Evolutionary conservation across 2,888 invertebrate genomes (phyloP).

Genomic region (Rhagophthalmus giganteus): DNA sequence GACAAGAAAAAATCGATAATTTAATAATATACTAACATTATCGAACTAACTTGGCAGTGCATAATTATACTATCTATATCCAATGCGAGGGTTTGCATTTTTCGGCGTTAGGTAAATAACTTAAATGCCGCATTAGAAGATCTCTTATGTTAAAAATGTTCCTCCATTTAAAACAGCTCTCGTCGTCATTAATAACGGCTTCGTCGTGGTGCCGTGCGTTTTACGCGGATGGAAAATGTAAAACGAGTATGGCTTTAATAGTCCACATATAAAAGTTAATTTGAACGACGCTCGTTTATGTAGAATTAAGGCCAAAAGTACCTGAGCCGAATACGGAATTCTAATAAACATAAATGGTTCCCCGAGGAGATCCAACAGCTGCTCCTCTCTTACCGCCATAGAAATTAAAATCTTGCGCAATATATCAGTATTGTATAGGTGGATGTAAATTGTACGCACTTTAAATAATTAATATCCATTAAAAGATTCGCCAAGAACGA

Average conservation of each 20-base stretch:
- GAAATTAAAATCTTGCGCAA: conserved; percentile 27
- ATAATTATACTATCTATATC: too few relatives aligned
- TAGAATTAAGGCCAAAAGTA: conserved; percentile 26
- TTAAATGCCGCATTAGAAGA: too few relatives aligned
- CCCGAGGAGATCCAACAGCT: conserved; percentile 19
- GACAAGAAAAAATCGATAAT: too few relatives aligned
- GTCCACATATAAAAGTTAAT: conserved; percentile 26
- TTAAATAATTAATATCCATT: neutral
- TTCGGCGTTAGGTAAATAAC: too few relatives aligned
- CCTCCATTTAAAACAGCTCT: neutral
- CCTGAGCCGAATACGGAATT: conserved; percentile 25
- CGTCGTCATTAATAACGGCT: neutral
- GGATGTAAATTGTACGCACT: neutral
- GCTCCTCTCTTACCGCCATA: conserved; percentile 21
- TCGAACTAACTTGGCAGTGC: too few relatives aligned
- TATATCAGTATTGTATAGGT: conserved; percentile 5
- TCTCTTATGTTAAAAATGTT: too few relatives aligned
- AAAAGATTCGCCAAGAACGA: neutral
- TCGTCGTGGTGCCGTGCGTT: neutral
- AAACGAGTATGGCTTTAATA: conserved; percentile 8
- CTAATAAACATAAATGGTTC: conserved; percentile 31
- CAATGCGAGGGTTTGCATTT: too few relatives aligned
- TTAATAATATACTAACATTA: too few relatives aligned
- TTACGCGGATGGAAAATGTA: neutral
- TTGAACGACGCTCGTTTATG: conserved; percentile 29